phyloP scores from a whole-genome alignment of 2,888 invertebrate species.

The Drosophila hawaiiensis region DNA sequence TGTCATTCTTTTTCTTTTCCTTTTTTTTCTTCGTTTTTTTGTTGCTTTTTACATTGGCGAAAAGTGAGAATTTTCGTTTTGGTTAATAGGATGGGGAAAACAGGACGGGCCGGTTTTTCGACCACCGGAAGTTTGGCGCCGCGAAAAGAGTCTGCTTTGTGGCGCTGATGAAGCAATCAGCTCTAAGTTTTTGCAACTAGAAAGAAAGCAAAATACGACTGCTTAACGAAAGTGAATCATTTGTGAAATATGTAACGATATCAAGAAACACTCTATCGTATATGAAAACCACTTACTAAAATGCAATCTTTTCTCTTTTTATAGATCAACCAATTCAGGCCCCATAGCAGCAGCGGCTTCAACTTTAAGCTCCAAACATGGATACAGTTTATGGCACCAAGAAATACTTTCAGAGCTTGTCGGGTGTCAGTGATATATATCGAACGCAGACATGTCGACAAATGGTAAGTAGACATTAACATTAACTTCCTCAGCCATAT shows the following conservation, averaged over 20 bases:
- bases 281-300: neutral
- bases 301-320: slow-evolving; percentile 11
- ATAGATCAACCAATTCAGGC: slow-evolving; percentile 31
- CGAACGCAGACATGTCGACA: slow-evolving; percentile 83
- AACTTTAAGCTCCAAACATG: slow-evolving; percentile 64
- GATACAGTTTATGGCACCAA: slow-evolving; percentile 85
- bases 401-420: slow-evolving; percentile 85
- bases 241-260: slow-evolving; percentile 8
- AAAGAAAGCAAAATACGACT: slow-evolving; percentile 54
- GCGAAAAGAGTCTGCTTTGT: slow-evolving; percentile 19
- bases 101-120: slow-evolving; percentile 75
- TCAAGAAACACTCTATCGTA: neutral
- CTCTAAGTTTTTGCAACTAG: slow-evolving; percentile 39
- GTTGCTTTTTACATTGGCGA: slow-evolving; percentile 42
- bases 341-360: neutral
- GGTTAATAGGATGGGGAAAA: slow-evolving; percentile 53
- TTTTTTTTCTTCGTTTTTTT: slow-evolving; percentile 11
- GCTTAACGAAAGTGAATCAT: slow-evolving; percentile 62
- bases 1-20: slow-evolving; percentile 46
- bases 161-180: slow-evolving; percentile 45
- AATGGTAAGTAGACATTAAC: slow-evolving; percentile 80
- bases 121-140: slow-evolving; percentile 43
- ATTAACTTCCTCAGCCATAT: slow-evolving; percentile 16
- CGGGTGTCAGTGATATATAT: slow-evolving; percentile 85
- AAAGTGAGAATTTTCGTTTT: slow-evolving; percentile 80